These are phyloP conservation scores for Lithophane semibrunnea DNA, from an alignment of 2,888 invertebrate genomes.

Conservation along the genomic window DNA sequence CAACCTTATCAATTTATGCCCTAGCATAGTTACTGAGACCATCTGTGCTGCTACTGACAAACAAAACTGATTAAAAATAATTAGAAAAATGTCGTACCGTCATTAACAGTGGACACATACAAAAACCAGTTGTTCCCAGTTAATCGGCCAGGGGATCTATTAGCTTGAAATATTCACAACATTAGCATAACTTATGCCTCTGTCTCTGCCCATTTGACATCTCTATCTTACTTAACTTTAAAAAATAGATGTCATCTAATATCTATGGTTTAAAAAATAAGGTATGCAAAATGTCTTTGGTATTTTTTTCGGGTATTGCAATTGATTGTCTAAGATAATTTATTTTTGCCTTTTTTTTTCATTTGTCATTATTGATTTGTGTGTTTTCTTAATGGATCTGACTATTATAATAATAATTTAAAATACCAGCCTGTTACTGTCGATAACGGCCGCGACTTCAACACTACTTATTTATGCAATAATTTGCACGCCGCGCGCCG, in stretches of 20 bases:
- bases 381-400: background rate
- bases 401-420: too few relatives aligned
- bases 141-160: slow-evolving; percentile 78
- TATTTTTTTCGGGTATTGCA: slow-evolving; percentile 32
- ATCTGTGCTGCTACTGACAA: too few relatives aligned
- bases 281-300: slow-evolving; percentile 45
- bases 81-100: slow-evolving; percentile 36
- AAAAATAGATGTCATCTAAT: slow-evolving; percentile 58
- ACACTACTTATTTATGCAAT: too few relatives aligned
- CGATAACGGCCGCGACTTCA: too few relatives aligned
- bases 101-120: background rate
- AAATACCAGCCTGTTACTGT: too few relatives aligned
- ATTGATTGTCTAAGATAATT: slow-evolving; percentile 1
- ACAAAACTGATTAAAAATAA: background rate
- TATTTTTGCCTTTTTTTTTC: background rate
- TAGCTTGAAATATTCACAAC: slow-evolving; percentile 84
- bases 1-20: too few relatives aligned
- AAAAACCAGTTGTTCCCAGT: slow-evolving; percentile 71
- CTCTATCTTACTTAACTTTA: slow-evolving; percentile 74
- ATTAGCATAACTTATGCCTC: slow-evolving; percentile 83
- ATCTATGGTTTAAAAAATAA: slow-evolving; percentile 42
- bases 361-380: background rate
- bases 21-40: too few relatives aligned
- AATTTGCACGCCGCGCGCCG: too few relatives aligned
- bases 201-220: slow-evolving; percentile 71